Percentiles rank a stretch among this genome's conserved stretches.
These are phyloP conservation scores for Asbolus verrucosus DNA, from an alignment of 1,140 invertebrate genomes.

Conservation along the genomic window DNA sequence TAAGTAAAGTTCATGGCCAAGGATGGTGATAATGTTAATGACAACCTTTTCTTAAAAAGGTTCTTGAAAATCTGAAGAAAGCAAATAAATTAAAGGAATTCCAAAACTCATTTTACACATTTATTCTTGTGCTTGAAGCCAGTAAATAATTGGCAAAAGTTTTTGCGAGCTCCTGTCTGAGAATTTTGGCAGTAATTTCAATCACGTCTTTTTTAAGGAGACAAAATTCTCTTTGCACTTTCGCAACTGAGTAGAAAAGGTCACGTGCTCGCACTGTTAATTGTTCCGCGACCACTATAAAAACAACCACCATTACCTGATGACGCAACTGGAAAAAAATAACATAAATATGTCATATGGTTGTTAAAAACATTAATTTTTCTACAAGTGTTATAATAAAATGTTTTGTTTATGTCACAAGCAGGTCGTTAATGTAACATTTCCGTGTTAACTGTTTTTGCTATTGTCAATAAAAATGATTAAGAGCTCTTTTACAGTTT, in stretches of 20 bases:
- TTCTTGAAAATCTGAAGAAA: background rate
- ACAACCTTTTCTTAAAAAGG: background rate
- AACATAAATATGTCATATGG: background rate
- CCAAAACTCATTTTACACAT: constrained; percentile 7
- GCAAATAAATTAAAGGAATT: constrained; percentile 6
- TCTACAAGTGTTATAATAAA: no score
- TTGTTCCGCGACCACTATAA: background rate
- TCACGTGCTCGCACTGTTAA: constrained; percentile 2
- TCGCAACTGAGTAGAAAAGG: background rate
- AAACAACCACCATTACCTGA: background rate
- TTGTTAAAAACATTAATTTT: no score
- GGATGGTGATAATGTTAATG: constrained; percentile 22
- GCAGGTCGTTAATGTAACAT: no score
- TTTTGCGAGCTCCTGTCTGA: constrained; percentile 33
- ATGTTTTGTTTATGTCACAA: no score
- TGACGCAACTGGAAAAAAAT: background rate
- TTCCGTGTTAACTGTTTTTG: no score
- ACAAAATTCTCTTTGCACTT: constrained; percentile 26
- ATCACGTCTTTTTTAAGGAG: constrained; percentile 12
- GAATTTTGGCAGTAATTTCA: constrained; percentile 42
- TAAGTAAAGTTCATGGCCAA: constrained; percentile 41
- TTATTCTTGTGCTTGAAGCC: constrained; percentile 1
- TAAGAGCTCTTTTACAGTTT: no score
- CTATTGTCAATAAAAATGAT: no score
- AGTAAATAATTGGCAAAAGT: constrained; percentile 24